Base-by-base conservation (phyloP, 2,888 invertebrate species). In the Omphaloscelis lunosa region DNA sequence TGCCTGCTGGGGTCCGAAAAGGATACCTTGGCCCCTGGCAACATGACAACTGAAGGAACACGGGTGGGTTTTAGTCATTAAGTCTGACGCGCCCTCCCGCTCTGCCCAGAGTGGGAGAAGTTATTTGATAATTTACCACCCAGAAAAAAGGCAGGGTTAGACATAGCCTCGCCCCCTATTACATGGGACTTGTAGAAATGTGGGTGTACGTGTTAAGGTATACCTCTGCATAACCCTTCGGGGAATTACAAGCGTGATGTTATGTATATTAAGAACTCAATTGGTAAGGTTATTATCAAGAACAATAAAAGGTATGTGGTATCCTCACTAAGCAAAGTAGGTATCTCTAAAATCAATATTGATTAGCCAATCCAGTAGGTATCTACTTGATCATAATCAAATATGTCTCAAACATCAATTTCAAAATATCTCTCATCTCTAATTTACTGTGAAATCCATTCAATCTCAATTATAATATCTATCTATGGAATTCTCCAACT, bases 401-500 rank as follows among this genome's bases (percentile, higher is more conserved):
- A 85, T 67, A 71, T 59, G 53, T 63, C 67, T 85, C 56, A 65
- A 82, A 71, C 82, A 77, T 70, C 69, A 85, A 69, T 82, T 86
- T 72, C 69, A 29, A 56, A 51, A 79, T 80, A 79, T 69, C 75
- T 72, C 48, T 75, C 63, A 39, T 77, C 86, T 65, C 74, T 72
- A 87, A 88, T 85, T 75, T 73, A 73, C 77, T 78, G 85, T 78
- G 76, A 87, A 85, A 87, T 85, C 71, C 76, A 78, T 87, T 87
- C 89, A 87, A 87, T 87, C 87, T 87, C 72, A 88, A 89, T 87
- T 87, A 87, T 83, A 85, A 74, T 79, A 77, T 79, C 78, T 75
- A 83, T 84, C 79, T 83, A 77, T 82, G 85, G 79, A 88, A 87
- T 89, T 83, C 77, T 74, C 71, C 70, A 87, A 87, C 80, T 87